Evolutionary conservation across 2,888 invertebrate species (phyloP), one percentile per base, ranked within the genome.

Genomic region (Kuschelorhynchus macadamiae): DNA sequence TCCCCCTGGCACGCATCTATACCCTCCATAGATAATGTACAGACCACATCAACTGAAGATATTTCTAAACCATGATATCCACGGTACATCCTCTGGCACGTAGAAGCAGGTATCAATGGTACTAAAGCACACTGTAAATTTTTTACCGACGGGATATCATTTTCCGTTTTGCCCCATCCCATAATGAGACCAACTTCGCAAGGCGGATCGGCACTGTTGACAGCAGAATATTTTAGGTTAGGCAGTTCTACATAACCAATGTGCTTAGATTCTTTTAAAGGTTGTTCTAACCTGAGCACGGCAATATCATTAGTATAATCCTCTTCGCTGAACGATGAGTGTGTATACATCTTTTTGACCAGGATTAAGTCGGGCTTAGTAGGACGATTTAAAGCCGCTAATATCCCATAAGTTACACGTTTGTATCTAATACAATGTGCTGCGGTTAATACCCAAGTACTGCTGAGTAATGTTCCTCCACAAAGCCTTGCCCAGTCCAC

Each of bases 1-100:
- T 65, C 65, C 5, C 65, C 59, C 12, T 49, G 56, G 25, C 63
- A 63, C 12, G 55, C 41, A 30, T 56, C 56, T 14, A 39, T 49
- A 21, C 20, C 49, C 9, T 39, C 17, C 12, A 2, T 5, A 8
- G 59, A 59, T 14, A 59, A 49, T 7, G 59, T 59, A 16, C 59
- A 59, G 1, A 59, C 0, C 17, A 30, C 3, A 14, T 44, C 11
- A 9, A 0, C 1, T 5, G 17, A 16, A 33, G 11, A 4, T 8
- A 9, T 36, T n/a, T n/a, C n/a, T 11, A 36, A 12, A n/a, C 12
- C 36, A 36, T 18, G 25, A 14, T n/a, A 18, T 30, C 4, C 21
- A 7, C 9, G 14, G 12, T 20, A 39, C 3, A 39, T 16, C 14
- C 8, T 2, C 9, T n/a, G 20, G 18, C 57, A 57, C 11, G 18